Base-by-base conservation (phyloP, 2,888 invertebrate genomes). In the Antheraea assamensis region DNA sequence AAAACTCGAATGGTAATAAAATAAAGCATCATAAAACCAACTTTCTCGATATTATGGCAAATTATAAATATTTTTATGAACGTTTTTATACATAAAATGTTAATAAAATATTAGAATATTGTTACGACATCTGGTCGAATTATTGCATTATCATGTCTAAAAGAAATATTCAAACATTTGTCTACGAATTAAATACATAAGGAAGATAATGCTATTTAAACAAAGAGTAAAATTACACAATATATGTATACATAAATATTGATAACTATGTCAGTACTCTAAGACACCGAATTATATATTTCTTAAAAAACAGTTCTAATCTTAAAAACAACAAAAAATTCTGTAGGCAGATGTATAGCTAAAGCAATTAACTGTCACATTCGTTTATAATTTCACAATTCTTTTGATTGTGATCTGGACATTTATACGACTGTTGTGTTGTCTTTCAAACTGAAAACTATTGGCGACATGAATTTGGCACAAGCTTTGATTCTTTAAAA, bases 21-120 rank as follows among this genome's bases (percentile, higher is more conserved):
- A 55, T 55, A 71, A 31, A 52, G 72, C 72, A 52, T 68, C 66
- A 70, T 71, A 64, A 74, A 71, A 71, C 24, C 75, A 42, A 31
- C 70, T 70, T 68, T 55, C 61, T 61, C 72, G 73, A 70, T 66
- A 74, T 71, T 52, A 73, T 52, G 77, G 82, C 72, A 77, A 78
- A 78, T 75, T 73, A 73, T 74, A 80, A 83, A 82, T 81, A 82
- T 81, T 78, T 80, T 70, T 19, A 71, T 52, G 42, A 76, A 79
- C 71, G 76, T 73, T 73, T 84, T 81, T 80, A 80, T 76, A 77
- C n/a, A n/a, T n/a, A n/a, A n/a, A n/a, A n/a, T n/a, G n/a, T n/a
- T n/a, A n/a, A n/a, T n/a, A n/a, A n/a, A n/a, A n/a, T n/a, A n/a
- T n/a, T n/a, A n/a, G n/a, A 81, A 81, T 79, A 78, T 73, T 75